These are phyloP conservation scores for Watsonalla cultraria DNA, from an alignment of 2,888 invertebrate species.

Conservation along the genomic window DNA sequence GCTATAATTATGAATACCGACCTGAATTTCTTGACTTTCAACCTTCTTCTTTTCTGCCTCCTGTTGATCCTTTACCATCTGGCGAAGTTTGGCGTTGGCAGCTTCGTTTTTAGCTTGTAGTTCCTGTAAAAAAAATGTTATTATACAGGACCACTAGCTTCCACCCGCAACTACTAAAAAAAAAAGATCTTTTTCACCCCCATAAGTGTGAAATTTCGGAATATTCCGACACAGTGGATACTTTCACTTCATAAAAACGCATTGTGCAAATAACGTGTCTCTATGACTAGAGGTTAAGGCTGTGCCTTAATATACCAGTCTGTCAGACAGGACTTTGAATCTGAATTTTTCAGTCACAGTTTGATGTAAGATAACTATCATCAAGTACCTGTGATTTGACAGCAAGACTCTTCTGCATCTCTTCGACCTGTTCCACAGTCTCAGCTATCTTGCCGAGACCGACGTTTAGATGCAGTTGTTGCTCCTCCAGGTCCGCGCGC, in stretches of 20 bases:
- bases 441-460: conserved; percentile 99
- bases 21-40: conserved; percentile 97
- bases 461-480: conserved; percentile 98
- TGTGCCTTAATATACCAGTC: too few relatives aligned
- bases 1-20: conserved; percentile 16
- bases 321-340: too few relatives aligned
- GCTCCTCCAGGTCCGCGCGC: conserved; percentile 98
- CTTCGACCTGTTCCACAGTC: conserved; percentile 99
- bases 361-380: not conserved
- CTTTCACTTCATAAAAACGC: too few relatives aligned
- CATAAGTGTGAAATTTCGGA: too few relatives aligned
- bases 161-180: not conserved
- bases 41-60: conserved; percentile 99
- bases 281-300: too few relatives aligned
- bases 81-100: conserved; percentile 98
- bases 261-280: too few relatives aligned
- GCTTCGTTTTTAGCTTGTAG: conserved; percentile 98
- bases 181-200: too few relatives aligned
- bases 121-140: conserved; percentile 69
- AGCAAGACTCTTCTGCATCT: conserved; percentile 98
- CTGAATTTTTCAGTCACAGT: too few relatives aligned
- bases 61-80: conserved; percentile 99
- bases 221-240: too few relatives aligned
- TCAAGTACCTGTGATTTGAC: conserved; percentile 90
- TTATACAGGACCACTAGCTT: not conserved